Conservation (phyloP, 2,888 invertebrate genomes). For the Ligdia adustata region DNA sequence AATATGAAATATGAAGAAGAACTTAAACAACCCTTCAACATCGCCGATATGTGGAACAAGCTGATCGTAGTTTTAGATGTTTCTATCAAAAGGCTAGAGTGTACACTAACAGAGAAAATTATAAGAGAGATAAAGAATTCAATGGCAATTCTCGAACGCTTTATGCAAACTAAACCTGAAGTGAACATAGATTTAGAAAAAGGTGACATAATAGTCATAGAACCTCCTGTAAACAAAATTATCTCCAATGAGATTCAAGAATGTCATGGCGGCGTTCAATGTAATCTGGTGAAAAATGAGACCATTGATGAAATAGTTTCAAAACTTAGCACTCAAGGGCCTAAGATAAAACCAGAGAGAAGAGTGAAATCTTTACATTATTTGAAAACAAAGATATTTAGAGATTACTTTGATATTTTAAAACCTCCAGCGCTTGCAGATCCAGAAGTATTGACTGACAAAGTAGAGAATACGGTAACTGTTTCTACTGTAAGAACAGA, state of each 20-base stretch:
- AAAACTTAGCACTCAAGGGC: conserved; percentile 45
- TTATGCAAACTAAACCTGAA: conserved; percentile 9
- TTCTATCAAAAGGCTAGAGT: conserved; percentile 59
- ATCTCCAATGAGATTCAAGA: conserved; percentile 13
- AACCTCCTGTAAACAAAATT: conserved; percentile 29
- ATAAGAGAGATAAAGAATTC: conserved; percentile 52
- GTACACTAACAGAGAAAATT: conserved; percentile 58
- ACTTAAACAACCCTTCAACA: conserved; percentile 37
- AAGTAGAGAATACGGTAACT: conserved; percentile 41
- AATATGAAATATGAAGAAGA: conserved; percentile 39
- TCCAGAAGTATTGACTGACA: conserved; percentile 22
- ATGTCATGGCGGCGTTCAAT: conserved; percentile 52
- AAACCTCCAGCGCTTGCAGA: conserved; percentile 31
- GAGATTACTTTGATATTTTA: conserved; percentile 50
- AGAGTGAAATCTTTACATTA: conserved; percentile 31
- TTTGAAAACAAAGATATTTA: conserved; percentile 40
- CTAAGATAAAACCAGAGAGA: conserved; percentile 26
- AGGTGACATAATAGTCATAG: conserved; percentile 10
- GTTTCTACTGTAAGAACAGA: conserved; percentile 37
- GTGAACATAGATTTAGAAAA: conserved; percentile 17
- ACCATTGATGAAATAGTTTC: conserved; percentile 58
- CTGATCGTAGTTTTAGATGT: conserved; percentile 54
- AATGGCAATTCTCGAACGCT: conserved; percentile 17
- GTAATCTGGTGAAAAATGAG: conserved; percentile 57
- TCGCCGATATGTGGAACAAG: conserved; percentile 60